Conservation (phyloP, 1,140 invertebrate genomes). For the Drosophila hydei region DNA sequence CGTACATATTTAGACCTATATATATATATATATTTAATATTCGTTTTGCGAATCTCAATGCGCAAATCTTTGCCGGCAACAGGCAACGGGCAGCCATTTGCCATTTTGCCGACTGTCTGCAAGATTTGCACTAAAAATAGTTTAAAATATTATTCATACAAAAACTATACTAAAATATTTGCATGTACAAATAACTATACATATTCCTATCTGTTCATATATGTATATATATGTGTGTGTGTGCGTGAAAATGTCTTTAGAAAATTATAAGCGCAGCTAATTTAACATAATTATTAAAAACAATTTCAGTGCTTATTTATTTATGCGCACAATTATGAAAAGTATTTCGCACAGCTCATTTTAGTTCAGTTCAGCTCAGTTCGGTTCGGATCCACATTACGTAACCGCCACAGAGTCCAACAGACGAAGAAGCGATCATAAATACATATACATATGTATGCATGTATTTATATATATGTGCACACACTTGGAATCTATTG, state of each 20-base stretch:
- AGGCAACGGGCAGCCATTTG: slow-evolving; percentile 25
- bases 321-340: slow-evolving; percentile 64
- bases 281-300: slow-evolving; percentile 38
- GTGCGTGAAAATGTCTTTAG: slow-evolving; percentile 9
- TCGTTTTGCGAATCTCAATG: slow-evolving; percentile 21
- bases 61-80: slow-evolving; percentile 38
- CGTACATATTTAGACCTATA: too few species aligned
- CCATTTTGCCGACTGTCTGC: slow-evolving; percentile 40
- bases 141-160: slow-evolving; percentile 76
- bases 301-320: slow-evolving; percentile 10
- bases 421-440: slow-evolving; percentile 53
- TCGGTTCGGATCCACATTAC: slow-evolving; percentile 52
- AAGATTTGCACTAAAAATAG: slow-evolving; percentile 71
- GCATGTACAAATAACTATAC: slow-evolving; percentile 10
- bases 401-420: slow-evolving; percentile 63
- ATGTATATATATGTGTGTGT: background rate
- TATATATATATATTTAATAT: slow-evolving; percentile 3
- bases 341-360: slow-evolving; percentile 32
- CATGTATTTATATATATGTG: too few species aligned
- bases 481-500: slow-evolving; percentile 51
- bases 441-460: slow-evolving; percentile 53
- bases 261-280: slow-evolving; percentile 18
- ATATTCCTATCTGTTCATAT: background rate
- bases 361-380: slow-evolving; percentile 2
- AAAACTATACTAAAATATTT: slow-evolving; percentile 51